These are phyloP conservation scores for Ophiothrix spiculata DNA, from an alignment of 35 echinoderm and acorn worm genomes.

Conservation along the genomic window DNA sequence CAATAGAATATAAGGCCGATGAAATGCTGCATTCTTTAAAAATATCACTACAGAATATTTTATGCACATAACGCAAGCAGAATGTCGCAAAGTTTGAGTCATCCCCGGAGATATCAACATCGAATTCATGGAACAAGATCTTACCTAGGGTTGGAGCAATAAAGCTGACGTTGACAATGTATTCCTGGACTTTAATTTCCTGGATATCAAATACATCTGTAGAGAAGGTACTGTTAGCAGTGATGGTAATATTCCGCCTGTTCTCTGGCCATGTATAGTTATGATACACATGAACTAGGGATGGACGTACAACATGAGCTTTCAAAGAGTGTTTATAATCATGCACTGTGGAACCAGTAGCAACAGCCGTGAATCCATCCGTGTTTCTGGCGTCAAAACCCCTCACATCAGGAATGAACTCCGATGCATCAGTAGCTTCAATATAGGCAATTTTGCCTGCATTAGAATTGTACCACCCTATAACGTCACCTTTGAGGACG, in stretches of 20 bases:
- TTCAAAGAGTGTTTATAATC: conserved; percentile 63
- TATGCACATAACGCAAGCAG: too few species aligned
- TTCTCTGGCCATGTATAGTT: conserved; percentile 65
- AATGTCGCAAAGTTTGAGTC: too few species aligned
- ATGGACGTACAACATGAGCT: conserved; percentile 79
- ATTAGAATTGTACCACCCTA: conserved; percentile 86
- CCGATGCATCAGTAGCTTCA: conserved; percentile 53
- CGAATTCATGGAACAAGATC: neutral
- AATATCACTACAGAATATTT: too few species aligned
- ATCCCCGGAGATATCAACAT: too few species aligned
- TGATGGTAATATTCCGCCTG: conserved; percentile 51
- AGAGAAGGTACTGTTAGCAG: conserved; percentile 38
- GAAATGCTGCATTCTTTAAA: too few species aligned
- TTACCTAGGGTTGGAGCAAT: conserved; percentile 60
- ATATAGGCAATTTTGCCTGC: conserved; percentile 72
- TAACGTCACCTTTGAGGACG: conserved; percentile 68
- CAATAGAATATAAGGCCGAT: too few species aligned
- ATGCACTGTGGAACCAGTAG: conserved; percentile 50
- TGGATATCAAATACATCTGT: conserved; percentile 32
- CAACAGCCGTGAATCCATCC: conserved; percentile 42
- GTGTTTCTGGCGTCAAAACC: conserved; percentile 49
- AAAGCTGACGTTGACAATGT: conserved; percentile 48
- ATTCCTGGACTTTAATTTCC: conserved; percentile 61
- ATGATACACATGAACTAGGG: conserved; percentile 74
- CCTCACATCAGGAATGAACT: conserved; percentile 47